Conservation (phyloP, 2,888 invertebrate genomes). For the Drosophila greeni region DNA sequence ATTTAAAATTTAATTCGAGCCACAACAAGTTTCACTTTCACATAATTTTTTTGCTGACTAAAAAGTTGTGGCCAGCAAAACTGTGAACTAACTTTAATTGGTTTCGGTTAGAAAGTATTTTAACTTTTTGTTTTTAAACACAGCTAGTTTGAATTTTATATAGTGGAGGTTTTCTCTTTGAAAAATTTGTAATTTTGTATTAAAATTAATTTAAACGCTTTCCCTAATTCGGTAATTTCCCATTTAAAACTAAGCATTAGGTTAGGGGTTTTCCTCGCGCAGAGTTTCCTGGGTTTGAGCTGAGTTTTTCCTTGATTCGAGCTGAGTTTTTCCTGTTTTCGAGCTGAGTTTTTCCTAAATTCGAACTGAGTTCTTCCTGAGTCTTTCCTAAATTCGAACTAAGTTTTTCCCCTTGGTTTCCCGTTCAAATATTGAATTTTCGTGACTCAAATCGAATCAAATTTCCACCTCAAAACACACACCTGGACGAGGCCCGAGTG, state of each 20-base stretch:
- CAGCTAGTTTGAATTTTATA: too few species aligned
- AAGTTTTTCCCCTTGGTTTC: not conserved
- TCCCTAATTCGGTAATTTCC: not conserved
- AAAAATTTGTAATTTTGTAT: too few species aligned
- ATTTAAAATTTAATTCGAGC: not conserved
- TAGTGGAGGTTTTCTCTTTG: too few species aligned
- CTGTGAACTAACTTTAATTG: slow-evolving; percentile 4
- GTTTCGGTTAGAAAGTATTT: not conserved
- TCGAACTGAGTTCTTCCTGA: not conserved
- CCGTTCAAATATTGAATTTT: slow-evolving; percentile 17
- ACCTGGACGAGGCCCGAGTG: slow-evolving; percentile 7
- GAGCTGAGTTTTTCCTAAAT: not conserved
- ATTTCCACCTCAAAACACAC: not conserved
- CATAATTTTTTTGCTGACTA: not conserved
- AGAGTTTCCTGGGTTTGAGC: slow-evolving; percentile 1
- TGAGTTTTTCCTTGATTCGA: not conserved
- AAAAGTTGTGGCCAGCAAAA: not conserved
- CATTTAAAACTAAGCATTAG: not conserved
- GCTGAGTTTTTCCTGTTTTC: too few species aligned
- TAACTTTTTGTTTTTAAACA: not conserved
- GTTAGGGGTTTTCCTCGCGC: slow-evolving; percentile 10
- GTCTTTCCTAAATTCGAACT: too few species aligned
- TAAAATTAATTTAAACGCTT: slow-evolving; percentile 3
- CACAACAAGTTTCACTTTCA: not conserved
- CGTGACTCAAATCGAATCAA: slow-evolving; percentile 5